These are phyloP conservation scores for Xenentodon cancila DNA, from an alignment of 2,797 vertebrate genomes.

Conservation along the genomic window DNA sequence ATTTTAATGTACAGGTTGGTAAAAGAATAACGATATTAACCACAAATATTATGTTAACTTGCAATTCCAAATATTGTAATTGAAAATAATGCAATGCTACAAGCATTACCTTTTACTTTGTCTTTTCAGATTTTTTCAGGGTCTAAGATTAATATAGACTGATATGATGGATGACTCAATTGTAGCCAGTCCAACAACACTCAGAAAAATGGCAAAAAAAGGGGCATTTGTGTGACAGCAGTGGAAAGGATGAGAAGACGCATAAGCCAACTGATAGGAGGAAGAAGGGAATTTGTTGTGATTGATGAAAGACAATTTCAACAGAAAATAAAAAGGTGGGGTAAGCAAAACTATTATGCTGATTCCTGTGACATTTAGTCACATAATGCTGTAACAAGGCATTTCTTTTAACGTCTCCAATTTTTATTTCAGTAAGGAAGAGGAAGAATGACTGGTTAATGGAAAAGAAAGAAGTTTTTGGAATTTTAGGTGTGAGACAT, in stretches of 20 bases:
- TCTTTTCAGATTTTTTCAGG: too few relatives aligned
- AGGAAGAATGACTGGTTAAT: conserved; percentile 28
- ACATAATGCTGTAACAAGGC: neutral
- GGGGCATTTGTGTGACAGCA: neutral
- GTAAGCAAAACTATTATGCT: neutral
- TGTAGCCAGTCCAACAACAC: neutral
- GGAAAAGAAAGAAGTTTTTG: conserved; percentile 41
- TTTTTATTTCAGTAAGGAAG: too few relatives aligned
- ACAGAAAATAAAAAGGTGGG: neutral
- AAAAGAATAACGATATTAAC: too few relatives aligned
- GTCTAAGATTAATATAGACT: too few relatives aligned
- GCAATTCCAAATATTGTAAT: too few relatives aligned
- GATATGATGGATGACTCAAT: neutral
- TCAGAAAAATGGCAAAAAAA: neutral
- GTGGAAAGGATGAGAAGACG: neutral
- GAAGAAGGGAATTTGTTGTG: neutral
- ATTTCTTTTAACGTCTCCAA: neutral
- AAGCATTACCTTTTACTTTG: too few relatives aligned
- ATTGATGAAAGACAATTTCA: neutral
- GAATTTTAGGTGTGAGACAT: conserved; percentile 19
- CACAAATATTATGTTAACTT: too few relatives aligned
- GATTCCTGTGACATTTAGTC: neutral
- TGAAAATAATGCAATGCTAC: too few relatives aligned
- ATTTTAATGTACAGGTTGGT: too few relatives aligned
- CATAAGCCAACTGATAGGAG: neutral